These are phyloP conservation scores for Gerris buenoi DNA, from an alignment of 1,140 invertebrate genomes.

Conservation along the genomic window DNA sequence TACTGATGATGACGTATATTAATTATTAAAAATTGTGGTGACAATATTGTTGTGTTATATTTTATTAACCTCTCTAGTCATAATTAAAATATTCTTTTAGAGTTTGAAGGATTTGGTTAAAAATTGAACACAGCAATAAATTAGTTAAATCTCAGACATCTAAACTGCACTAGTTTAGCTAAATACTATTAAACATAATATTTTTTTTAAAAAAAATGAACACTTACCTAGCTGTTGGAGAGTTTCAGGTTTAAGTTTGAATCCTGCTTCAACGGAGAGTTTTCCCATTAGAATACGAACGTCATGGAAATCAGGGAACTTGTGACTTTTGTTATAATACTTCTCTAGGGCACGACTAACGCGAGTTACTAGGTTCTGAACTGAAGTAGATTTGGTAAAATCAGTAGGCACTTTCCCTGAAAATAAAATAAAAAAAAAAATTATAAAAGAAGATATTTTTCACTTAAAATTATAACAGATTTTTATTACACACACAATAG, in stretches of 20 bases:
- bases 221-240: slow-evolving; percentile 6
- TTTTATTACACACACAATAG: neutral
- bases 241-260: neutral
- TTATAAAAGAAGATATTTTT: neutral
- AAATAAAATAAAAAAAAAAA: neutral
- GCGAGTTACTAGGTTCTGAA: neutral
- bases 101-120: too few species aligned
- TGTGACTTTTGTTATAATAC: slow-evolving; percentile 3
- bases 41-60: too few species aligned
- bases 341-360: slow-evolving; percentile 5
- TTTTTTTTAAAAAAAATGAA: too few species aligned
- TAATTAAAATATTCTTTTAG: too few species aligned
- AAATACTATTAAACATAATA: too few species aligned
- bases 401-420: neutral
- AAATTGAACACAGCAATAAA: too few species aligned
- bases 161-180: too few species aligned
- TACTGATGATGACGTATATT: too few species aligned
- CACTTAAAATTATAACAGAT: neutral
- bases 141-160: too few species aligned
- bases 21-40: too few species aligned
- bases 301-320: slow-evolving; percentile 7
- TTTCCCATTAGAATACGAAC: slow-evolving; percentile 2
- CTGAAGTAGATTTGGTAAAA: neutral
- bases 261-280: neutral
- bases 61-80: too few species aligned